Conservation (phyloP, 2,888 invertebrate genomes). For the Neuroscelio doddi region DNA sequence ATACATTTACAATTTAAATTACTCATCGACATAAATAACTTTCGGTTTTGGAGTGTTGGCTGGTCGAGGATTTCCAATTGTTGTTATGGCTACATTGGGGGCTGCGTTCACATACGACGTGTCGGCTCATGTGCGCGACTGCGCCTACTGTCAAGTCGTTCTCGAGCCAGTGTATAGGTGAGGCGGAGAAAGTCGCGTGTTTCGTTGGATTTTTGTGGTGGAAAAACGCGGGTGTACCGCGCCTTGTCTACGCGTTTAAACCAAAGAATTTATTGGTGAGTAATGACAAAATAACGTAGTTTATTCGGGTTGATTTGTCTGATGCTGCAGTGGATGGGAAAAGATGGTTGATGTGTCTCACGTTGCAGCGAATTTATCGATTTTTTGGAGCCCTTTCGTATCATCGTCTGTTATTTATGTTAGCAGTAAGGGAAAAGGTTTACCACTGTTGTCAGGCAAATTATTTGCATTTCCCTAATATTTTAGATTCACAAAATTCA, state of each 20-base stretch:
- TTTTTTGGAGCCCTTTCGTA: conserved; percentile 26
- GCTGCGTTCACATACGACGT: neutral
- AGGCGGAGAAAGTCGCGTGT: neutral
- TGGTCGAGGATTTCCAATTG: too few relatives aligned
- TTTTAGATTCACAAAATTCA: neutral
- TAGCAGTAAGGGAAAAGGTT: neutral
- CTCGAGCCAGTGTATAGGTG: neutral
- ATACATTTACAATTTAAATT: too few relatives aligned
- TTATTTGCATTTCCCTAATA: neutral
- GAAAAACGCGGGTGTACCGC: neutral
- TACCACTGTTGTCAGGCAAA: neutral
- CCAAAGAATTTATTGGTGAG: conserved; percentile 8
- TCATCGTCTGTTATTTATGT: conserved; percentile 10
- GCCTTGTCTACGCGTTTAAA: neutral
- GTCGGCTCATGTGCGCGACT: neutral
- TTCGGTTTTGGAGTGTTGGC: too few relatives aligned
- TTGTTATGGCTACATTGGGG: too few relatives aligned
- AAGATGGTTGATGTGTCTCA: conserved; percentile 47
- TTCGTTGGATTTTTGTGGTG: neutral
- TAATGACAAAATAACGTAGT: conserved; percentile 4
- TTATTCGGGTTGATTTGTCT: neutral
- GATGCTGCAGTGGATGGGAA: conserved; percentile 44
- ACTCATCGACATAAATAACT: too few relatives aligned
- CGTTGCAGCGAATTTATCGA: conserved; percentile 49
- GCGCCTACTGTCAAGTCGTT: neutral